Conservation (phyloP, 2,113 vertebrate species). For the Clinocottus analis region DNA sequence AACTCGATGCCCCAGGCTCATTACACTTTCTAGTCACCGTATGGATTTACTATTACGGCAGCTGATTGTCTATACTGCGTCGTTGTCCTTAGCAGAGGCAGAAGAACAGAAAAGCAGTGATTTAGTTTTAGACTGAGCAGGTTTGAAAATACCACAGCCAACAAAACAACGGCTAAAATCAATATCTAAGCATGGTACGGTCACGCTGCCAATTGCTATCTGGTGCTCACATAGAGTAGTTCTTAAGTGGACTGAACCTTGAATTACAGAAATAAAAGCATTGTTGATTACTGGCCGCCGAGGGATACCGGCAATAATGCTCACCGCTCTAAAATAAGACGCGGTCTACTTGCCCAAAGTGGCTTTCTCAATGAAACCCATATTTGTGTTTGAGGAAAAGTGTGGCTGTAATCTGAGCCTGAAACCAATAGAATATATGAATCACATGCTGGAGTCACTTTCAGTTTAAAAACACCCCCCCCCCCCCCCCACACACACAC, state of each 20-base stretch:
- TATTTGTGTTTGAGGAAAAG: constrained; percentile 23
- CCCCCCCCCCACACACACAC: no score
- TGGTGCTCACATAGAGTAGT: constrained; percentile 23
- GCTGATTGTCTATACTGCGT: constrained; percentile 9
- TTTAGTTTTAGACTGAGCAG: constrained; percentile 44
- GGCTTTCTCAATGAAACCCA: constrained; percentile 29
- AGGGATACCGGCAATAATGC: constrained; percentile 49
- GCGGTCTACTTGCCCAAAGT: constrained; percentile 35
- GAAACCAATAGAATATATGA: constrained; percentile 48
- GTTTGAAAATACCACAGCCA: constrained; percentile 50
- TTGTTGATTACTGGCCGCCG: constrained; percentile 57
- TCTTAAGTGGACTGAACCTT: constrained; percentile 60
- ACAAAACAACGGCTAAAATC: constrained; percentile 63
- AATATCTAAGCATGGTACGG: constrained; percentile 32
- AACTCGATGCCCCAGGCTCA: neutral
- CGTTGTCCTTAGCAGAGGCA: constrained; percentile 10
- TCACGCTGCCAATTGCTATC: constrained; percentile 39
- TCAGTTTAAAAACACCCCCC: constrained; percentile 6
- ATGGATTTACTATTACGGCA: constrained; percentile 17
- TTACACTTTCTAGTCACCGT: constrained; percentile 15
- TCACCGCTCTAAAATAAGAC: constrained; percentile 43
- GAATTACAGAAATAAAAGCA: constrained; percentile 60
- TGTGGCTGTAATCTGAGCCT: constrained; percentile 31
- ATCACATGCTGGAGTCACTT: constrained; percentile 28
- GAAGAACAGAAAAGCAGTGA: constrained; percentile 40